Percentiles rank a stretch among this genome's conserved stretches.
These are phyloP conservation scores for Chelon labrosus DNA, from an alignment of 2,797 vertebrate genomes.

Conservation along the genomic window DNA sequence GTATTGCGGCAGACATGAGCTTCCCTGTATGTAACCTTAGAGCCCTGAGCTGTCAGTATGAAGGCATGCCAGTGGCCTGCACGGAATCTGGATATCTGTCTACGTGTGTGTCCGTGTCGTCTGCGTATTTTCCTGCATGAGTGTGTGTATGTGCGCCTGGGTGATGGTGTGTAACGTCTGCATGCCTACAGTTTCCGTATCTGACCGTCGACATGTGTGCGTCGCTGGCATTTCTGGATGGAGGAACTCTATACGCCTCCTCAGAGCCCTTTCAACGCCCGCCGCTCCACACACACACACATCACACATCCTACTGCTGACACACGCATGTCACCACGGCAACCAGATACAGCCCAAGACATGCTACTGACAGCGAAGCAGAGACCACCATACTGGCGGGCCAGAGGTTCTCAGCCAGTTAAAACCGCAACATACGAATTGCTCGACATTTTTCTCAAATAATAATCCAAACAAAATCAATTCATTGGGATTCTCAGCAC, in stretches of 20 bases:
- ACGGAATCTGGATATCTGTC: slow-evolving; percentile 72
- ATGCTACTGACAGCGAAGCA: slow-evolving; percentile 53
- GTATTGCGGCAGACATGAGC: slow-evolving; percentile 43
- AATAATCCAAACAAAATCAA: not conserved
- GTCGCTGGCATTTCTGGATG: slow-evolving; percentile 60
- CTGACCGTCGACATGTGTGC: slow-evolving; percentile 40
- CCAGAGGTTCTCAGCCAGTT: not conserved
- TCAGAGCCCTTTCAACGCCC: slow-evolving; percentile 66
- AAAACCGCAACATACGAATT: not conserved
- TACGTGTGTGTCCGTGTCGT: slow-evolving; percentile 66
- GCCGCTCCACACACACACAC: slow-evolving; percentile 38
- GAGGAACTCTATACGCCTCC: slow-evolving; percentile 63
- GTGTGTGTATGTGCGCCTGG: slow-evolving; percentile 14
- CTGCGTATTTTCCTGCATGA: slow-evolving; percentile 47
- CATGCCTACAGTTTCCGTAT: slow-evolving; percentile 44
- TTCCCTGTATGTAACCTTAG: slow-evolving; percentile 68
- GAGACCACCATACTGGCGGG: slow-evolving; percentile 50
- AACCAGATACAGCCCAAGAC: slow-evolving; percentile 67
- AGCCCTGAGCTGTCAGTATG: slow-evolving; percentile 67
- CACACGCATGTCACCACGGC: slow-evolving; percentile 69
- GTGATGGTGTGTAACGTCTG: slow-evolving; percentile 36
- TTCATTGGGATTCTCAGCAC: not conserved
- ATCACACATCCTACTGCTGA: slow-evolving; percentile 62
- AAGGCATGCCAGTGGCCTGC: slow-evolving; percentile 60
- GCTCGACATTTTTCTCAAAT: not conserved